These are phyloP conservation scores for Stenodera caucasica DNA, from an alignment of 2,888 invertebrate species.

Conservation along the genomic window DNA sequence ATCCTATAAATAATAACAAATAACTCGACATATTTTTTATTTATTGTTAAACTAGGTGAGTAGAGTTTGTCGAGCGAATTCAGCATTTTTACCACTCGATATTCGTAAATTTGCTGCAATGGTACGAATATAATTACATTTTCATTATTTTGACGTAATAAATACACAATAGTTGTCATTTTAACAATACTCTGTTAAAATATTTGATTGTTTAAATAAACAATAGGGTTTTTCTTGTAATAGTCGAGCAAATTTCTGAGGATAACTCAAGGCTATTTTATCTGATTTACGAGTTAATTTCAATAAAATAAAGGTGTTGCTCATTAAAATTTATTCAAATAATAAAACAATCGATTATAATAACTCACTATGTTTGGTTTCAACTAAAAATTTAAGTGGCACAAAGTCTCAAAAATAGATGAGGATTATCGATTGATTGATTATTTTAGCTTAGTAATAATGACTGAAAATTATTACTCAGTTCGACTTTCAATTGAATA, in stretches of 20 bases:
- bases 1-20: background rate
- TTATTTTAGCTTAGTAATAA: no score
- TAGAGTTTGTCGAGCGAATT: background rate
- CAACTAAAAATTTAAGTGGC: no score
- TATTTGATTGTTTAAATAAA: conserved; percentile 3
- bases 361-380: no score
- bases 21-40: no score
- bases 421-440: no score
- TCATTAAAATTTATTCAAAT: no score
- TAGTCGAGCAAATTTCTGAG: background rate
- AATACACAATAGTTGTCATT: background rate
- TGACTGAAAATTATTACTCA: no score
- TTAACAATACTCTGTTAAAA: conserved; percentile 2
- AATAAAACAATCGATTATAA: no score
- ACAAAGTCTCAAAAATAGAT: no score
- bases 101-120: background rate
- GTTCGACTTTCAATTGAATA: no score
- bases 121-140: conserved; percentile 3
- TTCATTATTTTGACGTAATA: background rate
- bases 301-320: no score
- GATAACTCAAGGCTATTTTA: conserved; percentile 6
- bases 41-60: background rate
- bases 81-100: background rate
- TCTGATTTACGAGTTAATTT: no score
- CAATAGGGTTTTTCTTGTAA: background rate